Conservation (phyloP, 2,797 vertebrate genomes). For the Chaetophractus vellerosus region DNA sequence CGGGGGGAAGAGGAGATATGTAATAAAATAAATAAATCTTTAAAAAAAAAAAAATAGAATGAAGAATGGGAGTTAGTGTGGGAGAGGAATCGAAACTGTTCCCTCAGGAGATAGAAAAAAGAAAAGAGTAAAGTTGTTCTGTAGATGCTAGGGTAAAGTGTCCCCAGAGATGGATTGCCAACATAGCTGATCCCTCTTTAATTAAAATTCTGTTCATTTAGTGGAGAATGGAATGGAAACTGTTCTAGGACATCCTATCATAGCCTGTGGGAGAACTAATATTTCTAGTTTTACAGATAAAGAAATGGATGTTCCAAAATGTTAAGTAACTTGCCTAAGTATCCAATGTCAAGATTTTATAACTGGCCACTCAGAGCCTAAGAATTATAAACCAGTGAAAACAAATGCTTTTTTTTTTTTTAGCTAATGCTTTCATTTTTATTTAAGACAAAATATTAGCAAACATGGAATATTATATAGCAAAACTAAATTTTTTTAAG, state of each 20-base stretch:
- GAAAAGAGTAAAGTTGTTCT: conserved; percentile 41
- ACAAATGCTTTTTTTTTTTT: neutral
- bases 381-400: conserved; percentile 60
- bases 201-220: conserved; percentile 56
- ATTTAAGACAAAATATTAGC: conserved; percentile 43
- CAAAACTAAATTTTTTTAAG: neutral
- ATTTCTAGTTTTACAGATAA: conserved; percentile 56
- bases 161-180: neutral
- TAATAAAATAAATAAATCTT: no score
- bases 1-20: no score
- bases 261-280: neutral
- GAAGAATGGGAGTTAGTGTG: conserved; percentile 21
- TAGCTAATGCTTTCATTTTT: conserved; percentile 58
- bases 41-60: no score
- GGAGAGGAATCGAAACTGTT: conserved; percentile 60
- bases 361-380: conserved; percentile 36
- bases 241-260: conserved; percentile 37
- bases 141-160: neutral
- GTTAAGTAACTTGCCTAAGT: conserved; percentile 14
- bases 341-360: conserved; percentile 37
- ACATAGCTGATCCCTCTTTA: conserved; percentile 6
- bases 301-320: conserved; percentile 32
- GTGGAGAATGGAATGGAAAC: conserved; percentile 25
- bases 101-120: neutral
- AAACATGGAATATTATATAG: neutral